A percentile compares a stretch with the other conserved stretches of the same genome.
Evolutionary conservation across 2,797 vertebrate species (phyloP).

Genomic region (Anniella stebbinsi): DNA sequence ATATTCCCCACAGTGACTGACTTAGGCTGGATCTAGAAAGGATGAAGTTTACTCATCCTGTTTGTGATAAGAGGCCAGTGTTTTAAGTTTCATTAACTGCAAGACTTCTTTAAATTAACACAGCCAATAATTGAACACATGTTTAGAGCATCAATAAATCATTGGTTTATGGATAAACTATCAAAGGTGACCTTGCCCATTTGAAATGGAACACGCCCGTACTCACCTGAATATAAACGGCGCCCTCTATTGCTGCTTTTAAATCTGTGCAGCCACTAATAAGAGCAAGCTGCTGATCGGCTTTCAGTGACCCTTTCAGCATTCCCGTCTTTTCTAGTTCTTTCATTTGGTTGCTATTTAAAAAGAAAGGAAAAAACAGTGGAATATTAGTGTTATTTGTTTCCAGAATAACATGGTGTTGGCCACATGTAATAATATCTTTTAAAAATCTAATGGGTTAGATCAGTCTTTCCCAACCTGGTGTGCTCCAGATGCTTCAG

Average conservation of each 20-base stretch:
- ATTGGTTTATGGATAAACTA: background rate
- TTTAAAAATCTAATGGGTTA: background rate
- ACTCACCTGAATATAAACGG: conserved; percentile 93
- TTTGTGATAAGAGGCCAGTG: background rate
- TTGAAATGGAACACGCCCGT: background rate
- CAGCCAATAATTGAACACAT: background rate
- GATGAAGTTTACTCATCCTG: background rate
- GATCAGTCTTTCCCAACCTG: background rate
- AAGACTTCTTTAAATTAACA: background rate
- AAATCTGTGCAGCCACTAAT: conserved; percentile 86
- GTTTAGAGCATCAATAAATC: background rate
- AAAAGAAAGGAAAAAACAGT: conserved; percentile 30
- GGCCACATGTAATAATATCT: background rate
- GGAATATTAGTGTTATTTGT: background rate
- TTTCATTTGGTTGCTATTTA: conserved; percentile 86
- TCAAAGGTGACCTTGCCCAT: no score
- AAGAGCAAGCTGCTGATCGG: conserved; percentile 83
- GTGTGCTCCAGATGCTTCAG: background rate
- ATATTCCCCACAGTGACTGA: background rate
- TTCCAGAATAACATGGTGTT: background rate
- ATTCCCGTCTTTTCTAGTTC: conserved; percentile 83
- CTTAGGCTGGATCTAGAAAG: background rate
- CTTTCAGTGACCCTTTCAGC: conserved; percentile 85
- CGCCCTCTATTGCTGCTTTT: conserved; percentile 86
- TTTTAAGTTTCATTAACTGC: background rate